These are phyloP conservation scores for Chaitophorus viminalis DNA, from an alignment of 2,888 invertebrate species.

Conservation along the genomic window DNA sequence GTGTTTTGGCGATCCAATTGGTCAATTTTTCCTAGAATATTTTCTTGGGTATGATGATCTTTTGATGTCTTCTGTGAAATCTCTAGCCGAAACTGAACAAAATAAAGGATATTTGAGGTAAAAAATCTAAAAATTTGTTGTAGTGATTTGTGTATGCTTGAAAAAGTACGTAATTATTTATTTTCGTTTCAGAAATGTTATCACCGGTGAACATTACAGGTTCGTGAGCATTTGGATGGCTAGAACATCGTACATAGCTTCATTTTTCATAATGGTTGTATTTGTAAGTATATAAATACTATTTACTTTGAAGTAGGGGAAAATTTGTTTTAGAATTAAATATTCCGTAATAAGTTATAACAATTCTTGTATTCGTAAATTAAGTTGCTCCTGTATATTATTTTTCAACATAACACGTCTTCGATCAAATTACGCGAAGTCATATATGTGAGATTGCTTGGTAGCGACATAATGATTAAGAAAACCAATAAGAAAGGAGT, in stretches of 20 bases:
- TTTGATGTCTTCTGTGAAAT: conserved; percentile 95
- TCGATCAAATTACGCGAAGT: conserved; percentile 58
- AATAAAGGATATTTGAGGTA: conserved; percentile 93
- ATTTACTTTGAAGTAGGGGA: conserved; percentile 64
- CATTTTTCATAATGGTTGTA: conserved; percentile 96
- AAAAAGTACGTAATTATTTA: conserved; percentile 33
- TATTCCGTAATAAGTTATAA: conserved; percentile 34
- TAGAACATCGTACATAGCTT: conserved; percentile 92
- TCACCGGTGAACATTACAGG: conserved; percentile 97
- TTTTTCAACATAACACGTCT: conserved; percentile 38
- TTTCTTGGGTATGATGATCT: conserved; percentile 97
- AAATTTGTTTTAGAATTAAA: conserved; percentile 54
- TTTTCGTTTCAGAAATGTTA: conserved; percentile 82
- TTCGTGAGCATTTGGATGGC: conserved; percentile 98
- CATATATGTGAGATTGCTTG: conserved; percentile 55
- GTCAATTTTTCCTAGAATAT: conserved; percentile 88
- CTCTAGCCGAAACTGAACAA: conserved; percentile 93
- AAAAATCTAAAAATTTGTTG: conserved; percentile 28
- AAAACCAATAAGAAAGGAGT: conserved; percentile 60
- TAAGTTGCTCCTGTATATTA: conserved; percentile 44
- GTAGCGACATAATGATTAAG: conserved; percentile 58
- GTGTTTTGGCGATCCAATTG: conserved; percentile 95
- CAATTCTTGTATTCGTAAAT: conserved; percentile 44
- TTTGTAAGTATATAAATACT: conserved; percentile 83
- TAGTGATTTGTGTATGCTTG: background rate